Conservation (phyloP, 30 jellyfish, hydroid and myxozoan species). For the Turritopsis dohrnii region DNA sequence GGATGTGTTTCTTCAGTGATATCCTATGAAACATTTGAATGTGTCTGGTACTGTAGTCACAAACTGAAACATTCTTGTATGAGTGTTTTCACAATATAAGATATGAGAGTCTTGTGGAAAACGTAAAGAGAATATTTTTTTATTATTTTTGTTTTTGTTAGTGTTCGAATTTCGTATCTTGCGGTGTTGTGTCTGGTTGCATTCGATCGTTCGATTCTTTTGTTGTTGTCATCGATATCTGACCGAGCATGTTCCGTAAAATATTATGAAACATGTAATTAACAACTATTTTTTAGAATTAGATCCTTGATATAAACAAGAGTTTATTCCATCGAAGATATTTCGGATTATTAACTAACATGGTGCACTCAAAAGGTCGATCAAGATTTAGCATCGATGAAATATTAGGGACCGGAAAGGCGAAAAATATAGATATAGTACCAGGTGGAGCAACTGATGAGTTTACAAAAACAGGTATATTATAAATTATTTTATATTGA, state of each 20-base stretch:
- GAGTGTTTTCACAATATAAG: too few species aligned
- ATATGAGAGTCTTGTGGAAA: not conserved
- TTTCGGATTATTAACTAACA: not conserved
- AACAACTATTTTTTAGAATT: too few species aligned
- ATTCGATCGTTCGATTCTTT: not conserved
- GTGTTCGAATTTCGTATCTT: too few species aligned
- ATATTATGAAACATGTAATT: too few species aligned
- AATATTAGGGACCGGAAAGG: not conserved
- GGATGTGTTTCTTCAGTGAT: not conserved
- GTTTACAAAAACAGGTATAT: not conserved
- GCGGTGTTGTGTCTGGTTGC: not conserved
- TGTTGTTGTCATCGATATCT: not conserved
- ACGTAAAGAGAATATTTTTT: too few species aligned
- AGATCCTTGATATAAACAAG: not conserved
- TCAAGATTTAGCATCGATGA: constrained; percentile 9
- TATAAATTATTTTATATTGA: not conserved
- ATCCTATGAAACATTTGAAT: not conserved
- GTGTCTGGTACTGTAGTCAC: too few species aligned
- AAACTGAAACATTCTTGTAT: too few species aligned
- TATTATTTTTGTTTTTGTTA: too few species aligned
- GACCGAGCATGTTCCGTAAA: too few species aligned
- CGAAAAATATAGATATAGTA: not conserved
- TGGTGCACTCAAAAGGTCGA: constrained; percentile 2
- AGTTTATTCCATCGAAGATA: not conserved
- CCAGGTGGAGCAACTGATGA: not conserved